Conservation (phyloP, 2,888 invertebrate genomes). For the Leucophenga maculata region DNA sequence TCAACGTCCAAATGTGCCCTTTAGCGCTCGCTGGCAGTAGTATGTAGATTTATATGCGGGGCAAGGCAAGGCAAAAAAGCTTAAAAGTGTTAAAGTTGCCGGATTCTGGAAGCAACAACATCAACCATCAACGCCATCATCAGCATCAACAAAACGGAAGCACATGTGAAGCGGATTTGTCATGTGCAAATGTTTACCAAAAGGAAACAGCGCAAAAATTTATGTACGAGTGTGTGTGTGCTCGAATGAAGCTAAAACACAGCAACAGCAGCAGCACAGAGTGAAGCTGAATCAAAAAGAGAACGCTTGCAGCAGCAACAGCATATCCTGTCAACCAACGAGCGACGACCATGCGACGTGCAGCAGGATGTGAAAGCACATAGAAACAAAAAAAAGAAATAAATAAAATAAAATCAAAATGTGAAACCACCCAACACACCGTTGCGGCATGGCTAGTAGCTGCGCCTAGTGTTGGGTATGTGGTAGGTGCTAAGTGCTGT, state of each 20-base stretch:
- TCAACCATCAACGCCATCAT: not conserved
- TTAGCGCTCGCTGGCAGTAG: too few species aligned
- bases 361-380: not conserved
- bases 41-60: too few species aligned
- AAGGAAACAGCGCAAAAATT: not conserved
- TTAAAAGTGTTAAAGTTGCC: too few species aligned
- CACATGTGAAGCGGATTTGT: conserved; percentile 3
- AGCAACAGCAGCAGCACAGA: conserved; percentile 25
- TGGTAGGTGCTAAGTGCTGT: too few species aligned
- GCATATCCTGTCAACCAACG: conserved; percentile 18
- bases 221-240: not conserved
- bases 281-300: conserved; percentile 36
- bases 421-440: too few species aligned
- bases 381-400: conserved; percentile 42
- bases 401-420: conserved; percentile 43
- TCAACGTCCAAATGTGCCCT: too few species aligned
- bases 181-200: not conserved
- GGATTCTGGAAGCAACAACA: too few species aligned
- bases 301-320: not conserved
- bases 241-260: conserved; percentile 10
- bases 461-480: too few species aligned
- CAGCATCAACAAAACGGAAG: conserved; percentile 6
- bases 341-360: conserved; percentile 40
- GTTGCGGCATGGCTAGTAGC: conserved; percentile 29
- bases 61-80: too few species aligned